Evolutionary conservation across 2,113 vertebrate genomes (phyloP), one percentile per base, ranked within the genome.

Genomic region (Oostethus manadensis): DNA sequence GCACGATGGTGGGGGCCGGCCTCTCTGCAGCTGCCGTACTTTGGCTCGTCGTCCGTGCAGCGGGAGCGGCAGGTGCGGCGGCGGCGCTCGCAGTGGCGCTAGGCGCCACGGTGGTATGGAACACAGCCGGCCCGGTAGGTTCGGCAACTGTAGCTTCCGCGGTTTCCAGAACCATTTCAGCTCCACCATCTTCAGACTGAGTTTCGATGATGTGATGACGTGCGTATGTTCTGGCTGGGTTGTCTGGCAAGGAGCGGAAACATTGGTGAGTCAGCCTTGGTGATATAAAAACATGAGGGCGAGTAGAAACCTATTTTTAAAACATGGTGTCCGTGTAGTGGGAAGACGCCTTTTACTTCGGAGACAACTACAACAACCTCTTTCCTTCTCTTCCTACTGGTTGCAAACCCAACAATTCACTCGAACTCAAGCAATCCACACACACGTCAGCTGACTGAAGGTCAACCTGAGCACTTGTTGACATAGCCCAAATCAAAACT

Each of bases 161-260:
- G 4, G 84, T 76, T 62, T 59, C 80, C 1, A 60, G 56, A 51
- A 81, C 62, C 1, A 80, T 79, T 47, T 91, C 84, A 0, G 86
- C 75, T 0, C 80, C 74, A 50, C 62, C 87, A 15, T 89, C 88
- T 51, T 89, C 86, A 2, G 66, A 72, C 70, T 79, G 85, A 44
- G 74, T 79, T 2, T 90, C 89, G 45, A 78, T 81, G 66, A 80
- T 70, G 42, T 92, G 92, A 7, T 71, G 76, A 26, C 49, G 73
- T 1, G 78, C 67, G 1, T 62, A 82, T 0, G 77, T 74, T 77
- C 86, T 93, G 13, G 50, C 79, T 0, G 84, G 10, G 15, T 78
- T 87, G 45, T 95, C 95, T 98, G 78, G 14, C 16, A 59, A 40
- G 51, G 21, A 57, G 21, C 2, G 48, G 29, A 56, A 42, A 42